These are phyloP conservation scores for Drosophila erecta DNA, from an alignment of 1,140 invertebrate species.

Conservation along the genomic window DNA sequence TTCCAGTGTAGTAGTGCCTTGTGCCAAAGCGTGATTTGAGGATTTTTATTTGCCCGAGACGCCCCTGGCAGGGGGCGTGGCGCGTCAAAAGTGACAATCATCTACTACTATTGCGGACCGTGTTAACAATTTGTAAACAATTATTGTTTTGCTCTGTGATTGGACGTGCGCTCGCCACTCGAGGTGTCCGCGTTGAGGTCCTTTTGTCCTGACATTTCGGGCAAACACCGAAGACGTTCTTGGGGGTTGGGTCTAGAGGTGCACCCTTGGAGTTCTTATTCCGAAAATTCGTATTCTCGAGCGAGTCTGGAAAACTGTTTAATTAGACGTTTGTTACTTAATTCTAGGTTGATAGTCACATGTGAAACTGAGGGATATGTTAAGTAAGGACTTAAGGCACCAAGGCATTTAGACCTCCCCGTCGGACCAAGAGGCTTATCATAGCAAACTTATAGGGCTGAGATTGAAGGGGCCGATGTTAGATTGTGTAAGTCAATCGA, in stretches of 20 bases:
- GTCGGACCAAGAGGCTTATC: too few species aligned
- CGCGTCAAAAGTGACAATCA: conserved; percentile 80
- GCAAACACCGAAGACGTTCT: conserved; percentile 55
- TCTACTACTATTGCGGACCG: conserved; percentile 45
- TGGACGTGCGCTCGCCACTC: conserved; percentile 62
- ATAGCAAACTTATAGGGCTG: too few species aligned
- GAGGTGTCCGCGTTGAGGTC: conserved; percentile 49
- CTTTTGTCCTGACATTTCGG: conserved; percentile 58
- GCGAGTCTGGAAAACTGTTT: neutral
- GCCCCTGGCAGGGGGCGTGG: conserved; percentile 56
- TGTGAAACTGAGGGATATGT: too few species aligned
- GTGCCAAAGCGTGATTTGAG: conserved; percentile 67
- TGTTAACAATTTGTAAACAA: conserved; percentile 84
- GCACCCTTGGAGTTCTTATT: neutral
- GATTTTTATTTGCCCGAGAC: conserved; percentile 66
- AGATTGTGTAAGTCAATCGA: too few species aligned
- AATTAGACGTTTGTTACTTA: conserved; percentile 5
- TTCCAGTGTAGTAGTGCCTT: conserved; percentile 27
- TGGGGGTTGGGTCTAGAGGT: conserved; percentile 9
- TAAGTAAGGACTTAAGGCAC: too few species aligned
- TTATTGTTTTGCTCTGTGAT: conserved; percentile 82
- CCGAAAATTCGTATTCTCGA: neutral
- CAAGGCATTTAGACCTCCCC: too few species aligned
- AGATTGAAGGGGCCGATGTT: too few species aligned
- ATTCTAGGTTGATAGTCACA: neutral